Evolutionary conservation across 1,140 invertebrate species (phyloP), one percentile per base, ranked within the genome.

Genomic region (Copidosoma floridanum): DNA sequence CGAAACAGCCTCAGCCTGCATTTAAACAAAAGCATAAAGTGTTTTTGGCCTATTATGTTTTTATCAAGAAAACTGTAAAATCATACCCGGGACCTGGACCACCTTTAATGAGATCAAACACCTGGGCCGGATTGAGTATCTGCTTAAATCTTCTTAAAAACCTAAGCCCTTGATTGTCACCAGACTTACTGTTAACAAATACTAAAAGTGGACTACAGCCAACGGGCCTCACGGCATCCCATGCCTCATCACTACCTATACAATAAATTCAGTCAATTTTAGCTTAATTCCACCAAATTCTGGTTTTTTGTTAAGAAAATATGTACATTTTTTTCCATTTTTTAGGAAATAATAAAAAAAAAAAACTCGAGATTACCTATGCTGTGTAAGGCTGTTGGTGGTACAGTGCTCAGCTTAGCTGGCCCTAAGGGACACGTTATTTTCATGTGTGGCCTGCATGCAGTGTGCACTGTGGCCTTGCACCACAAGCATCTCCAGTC

Each of bases 401-500:
- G 94, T 14, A 98, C 92, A 44, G 97, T 90, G 57, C 94, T 97
- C 20, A 97, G 87, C 64, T 90, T 87, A 64, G 89, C 89, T 56
- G 90, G 88, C 38, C 94, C 94, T 60, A 97, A 83, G 26, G 89
- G 88, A 81, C 95, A 98, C 64, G 81, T 81, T 24, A 86, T 84
- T 41, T 86, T 82, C 79, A 89, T 85, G 51, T 83, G 82, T 23
- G 91, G 89, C 71, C 90, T 85, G 80, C 95, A 98, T 46, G 88
- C 86, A 26, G 91, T 90, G 77, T 98, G 95, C 40, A 97, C 92
- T 64, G 91, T 93, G n/a, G 88, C 85, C 69, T 92, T 86, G 77
- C 96, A 98, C 95, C 95, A 98, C 40, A 98, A 84, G 81, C 95
- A 98, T 66, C 94, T 83, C 90, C 92, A 97, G 78, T 98, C 96